phyloP scores from a whole-genome alignment of 1,140 invertebrate genomes.

The Trachymyrmex septentrionalis region DNA sequence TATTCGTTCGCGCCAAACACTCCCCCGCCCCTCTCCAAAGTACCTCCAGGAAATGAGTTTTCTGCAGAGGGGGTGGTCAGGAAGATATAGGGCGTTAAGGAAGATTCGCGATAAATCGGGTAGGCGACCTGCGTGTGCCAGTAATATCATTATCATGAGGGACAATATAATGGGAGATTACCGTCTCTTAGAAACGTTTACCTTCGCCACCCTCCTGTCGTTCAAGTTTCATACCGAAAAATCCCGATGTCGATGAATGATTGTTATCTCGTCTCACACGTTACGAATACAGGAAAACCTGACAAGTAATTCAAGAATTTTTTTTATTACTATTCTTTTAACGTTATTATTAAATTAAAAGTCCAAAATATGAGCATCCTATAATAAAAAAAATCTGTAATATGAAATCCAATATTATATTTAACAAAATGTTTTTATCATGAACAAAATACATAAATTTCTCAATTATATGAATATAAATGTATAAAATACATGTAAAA shows the following conservation, averaged over 20 bases:
- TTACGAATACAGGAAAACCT: not conserved
- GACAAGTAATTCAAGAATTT: not conserved
- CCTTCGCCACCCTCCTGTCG: conserved; percentile 1
- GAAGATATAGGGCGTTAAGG: conserved; percentile 20
- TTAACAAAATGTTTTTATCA: conserved; percentile 12
- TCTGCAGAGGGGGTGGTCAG: conserved; percentile 18
- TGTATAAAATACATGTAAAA: not conserved
- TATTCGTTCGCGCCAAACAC: conserved; percentile 62
- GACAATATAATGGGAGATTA: conserved; percentile 67
- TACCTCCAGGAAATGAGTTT: conserved; percentile 74
- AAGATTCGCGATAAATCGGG: conserved; percentile 12
- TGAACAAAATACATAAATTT: not conserved
- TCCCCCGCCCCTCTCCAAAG: not conserved
- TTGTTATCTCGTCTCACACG: not conserved
- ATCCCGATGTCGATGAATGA: conserved; percentile 22
- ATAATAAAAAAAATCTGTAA: not conserved
- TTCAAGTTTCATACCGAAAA: conserved; percentile 30
- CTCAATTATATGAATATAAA: not conserved
- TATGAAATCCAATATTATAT: not conserved
- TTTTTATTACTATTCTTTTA: not conserved
- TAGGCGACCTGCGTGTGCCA: conserved; percentile 3
- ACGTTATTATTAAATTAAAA: conserved; percentile 14
- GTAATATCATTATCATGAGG: conserved; percentile 67
- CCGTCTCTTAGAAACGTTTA: conserved; percentile 38
- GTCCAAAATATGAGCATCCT: not conserved